Base-by-base conservation (phyloP, 2,888 invertebrate species). In the Campoplex capitator region DNA sequence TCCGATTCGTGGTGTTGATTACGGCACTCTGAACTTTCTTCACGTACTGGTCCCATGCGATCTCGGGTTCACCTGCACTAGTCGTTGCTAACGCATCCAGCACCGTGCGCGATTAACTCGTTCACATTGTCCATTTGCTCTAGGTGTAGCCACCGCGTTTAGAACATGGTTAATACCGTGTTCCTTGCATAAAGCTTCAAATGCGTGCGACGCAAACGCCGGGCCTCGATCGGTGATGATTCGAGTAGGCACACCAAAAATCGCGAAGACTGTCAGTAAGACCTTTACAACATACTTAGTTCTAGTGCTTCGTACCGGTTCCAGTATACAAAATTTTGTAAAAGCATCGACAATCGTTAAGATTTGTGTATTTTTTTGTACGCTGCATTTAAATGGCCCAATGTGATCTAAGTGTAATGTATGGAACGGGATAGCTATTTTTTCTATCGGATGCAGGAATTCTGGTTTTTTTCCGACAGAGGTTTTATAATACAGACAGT, bases 361-460 rank as follows among this genome's bases (percentile, higher is more conserved):
- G 18, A 94, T 74, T 56, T 94, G 89, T 6, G 86, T 87, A 81
- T 94, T 94, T n/a, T 91, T 91, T 0, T 78, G 89, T 11, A 84
- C 89, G 58, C 91, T 93, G n/a, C 88, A 91, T 9, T 91, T 90
- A 84, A 94, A 95, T 7, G 94, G 94, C 2, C 94, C 94, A 3
- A 95, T 79, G 86, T 95, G 94, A 88, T 95, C 95, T 0, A 95
- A 76, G 84, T 95, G 94, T 18, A 95, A 48, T 0, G 93, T 94
- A 74, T 94, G 91, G 56, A 95, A 94, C 0, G 94, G 94, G 11
- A 91, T 89, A 0, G 90, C 83, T 9, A 91, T 89, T 82, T 95
- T 95, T n/a, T 91, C 91, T 35, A 95, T 95, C 0, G 94, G 93
- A 76, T 94, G 91, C n/a, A 95, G 84, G 28, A 89, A 88, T 11